These are phyloP conservation scores for Paramisgurnus dabryanus DNA, from an alignment of 2,113 vertebrate species.

Conservation along the genomic window DNA sequence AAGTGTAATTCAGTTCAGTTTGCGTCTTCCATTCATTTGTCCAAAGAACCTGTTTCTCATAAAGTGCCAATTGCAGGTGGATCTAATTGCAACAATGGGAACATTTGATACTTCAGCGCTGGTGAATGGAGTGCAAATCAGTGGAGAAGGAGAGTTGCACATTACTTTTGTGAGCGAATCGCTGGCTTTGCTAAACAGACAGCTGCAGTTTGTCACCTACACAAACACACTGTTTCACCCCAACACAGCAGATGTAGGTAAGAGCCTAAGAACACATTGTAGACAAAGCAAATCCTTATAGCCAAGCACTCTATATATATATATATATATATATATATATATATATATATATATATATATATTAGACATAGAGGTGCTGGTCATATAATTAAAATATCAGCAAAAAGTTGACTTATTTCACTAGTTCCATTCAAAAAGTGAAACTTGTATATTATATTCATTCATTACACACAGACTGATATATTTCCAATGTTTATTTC, in stretches of 20 bases:
- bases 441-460: too few relatives aligned
- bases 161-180: constrained; percentile 71
- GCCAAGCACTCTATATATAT: too few relatives aligned
- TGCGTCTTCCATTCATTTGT: too few relatives aligned
- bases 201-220: constrained; percentile 88
- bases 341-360: too few relatives aligned
- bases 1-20: too few relatives aligned
- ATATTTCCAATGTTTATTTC: too few relatives aligned
- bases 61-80: constrained; percentile 70
- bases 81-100: constrained; percentile 79
- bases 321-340: too few relatives aligned
- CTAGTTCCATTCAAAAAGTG: too few relatives aligned
- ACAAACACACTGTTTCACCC: constrained; percentile 85
- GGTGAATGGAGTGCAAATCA: constrained; percentile 76
- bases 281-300: not conserved
- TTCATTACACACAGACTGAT: too few relatives aligned
- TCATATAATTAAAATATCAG: too few relatives aligned
- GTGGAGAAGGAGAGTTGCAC: constrained; percentile 73
- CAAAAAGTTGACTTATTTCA: too few relatives aligned
- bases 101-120: constrained; percentile 82
- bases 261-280: constrained; percentile 2
- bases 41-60: not conserved
- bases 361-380: too few relatives aligned
- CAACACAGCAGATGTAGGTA: constrained; percentile 85
- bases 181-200: constrained; percentile 81